Evolutionary conservation across 2,888 invertebrate species (phyloP).

Genomic region (Listrodromus nycthemerus): DNA sequence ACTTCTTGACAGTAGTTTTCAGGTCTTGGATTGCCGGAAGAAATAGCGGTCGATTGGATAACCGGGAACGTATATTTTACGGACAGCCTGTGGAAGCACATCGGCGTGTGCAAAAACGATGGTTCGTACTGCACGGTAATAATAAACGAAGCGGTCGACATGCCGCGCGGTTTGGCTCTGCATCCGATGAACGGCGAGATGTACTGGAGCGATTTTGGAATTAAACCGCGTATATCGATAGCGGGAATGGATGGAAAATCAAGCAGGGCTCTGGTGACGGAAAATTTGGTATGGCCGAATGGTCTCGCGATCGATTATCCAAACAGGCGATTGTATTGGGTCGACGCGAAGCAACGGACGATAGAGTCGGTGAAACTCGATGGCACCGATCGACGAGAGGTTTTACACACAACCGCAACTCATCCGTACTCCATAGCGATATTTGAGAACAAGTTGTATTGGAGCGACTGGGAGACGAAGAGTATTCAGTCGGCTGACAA

Average conservation of each 20-base stretch:
- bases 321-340: slow-evolving; percentile 94
- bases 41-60: slow-evolving; percentile 91
- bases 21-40: slow-evolving; percentile 91
- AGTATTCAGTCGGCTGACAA: slow-evolving; percentile 92
- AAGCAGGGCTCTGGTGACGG: slow-evolving; percentile 87
- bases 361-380: slow-evolving; percentile 89
- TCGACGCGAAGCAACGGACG: slow-evolving; percentile 90
- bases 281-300: slow-evolving; percentile 92
- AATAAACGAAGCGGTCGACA: slow-evolving; percentile 87
- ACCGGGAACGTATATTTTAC: slow-evolving; percentile 94
- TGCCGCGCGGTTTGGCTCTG: slow-evolving; percentile 89
- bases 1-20: slow-evolving; percentile 71
- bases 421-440: slow-evolving; percentile 94
- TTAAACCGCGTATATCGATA: slow-evolving; percentile 89
- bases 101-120: slow-evolving; percentile 90
- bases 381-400: slow-evolving; percentile 88
- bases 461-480: slow-evolving; percentile 94
- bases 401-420: slow-evolving; percentile 88
- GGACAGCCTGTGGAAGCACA: slow-evolving; percentile 89
- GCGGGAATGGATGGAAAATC: slow-evolving; percentile 94
- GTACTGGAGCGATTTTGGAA: slow-evolving; percentile 97
- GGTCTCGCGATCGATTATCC: slow-evolving; percentile 94
- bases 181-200: slow-evolving; percentile 91
- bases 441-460: slow-evolving; percentile 95
- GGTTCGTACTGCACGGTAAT: slow-evolving; percentile 89